These are phyloP conservation scores for Cyrtonyx montezumae DNA, from an alignment of 2,113 vertebrate species.

Conservation along the genomic window DNA sequence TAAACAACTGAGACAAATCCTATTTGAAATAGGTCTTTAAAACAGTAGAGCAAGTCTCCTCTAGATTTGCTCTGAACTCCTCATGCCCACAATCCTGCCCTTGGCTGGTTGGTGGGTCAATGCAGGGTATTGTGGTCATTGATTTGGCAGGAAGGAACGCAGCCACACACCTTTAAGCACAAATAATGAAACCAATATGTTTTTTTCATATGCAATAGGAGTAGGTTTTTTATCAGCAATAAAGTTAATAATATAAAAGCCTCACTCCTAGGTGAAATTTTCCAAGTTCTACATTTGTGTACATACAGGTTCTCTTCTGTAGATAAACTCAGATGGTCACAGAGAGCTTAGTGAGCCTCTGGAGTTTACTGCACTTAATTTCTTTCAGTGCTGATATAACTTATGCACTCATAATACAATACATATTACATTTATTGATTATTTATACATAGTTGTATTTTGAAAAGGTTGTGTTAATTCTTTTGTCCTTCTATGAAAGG, in stretches of 20 bases:
- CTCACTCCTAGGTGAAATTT: background rate
- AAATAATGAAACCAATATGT: background rate
- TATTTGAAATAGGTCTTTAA: background rate
- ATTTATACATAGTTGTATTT: background rate
- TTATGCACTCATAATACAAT: background rate
- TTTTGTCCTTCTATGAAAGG: background rate
- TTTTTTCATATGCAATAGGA: background rate
- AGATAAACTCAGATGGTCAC: background rate
- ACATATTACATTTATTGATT: background rate
- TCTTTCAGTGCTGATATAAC: background rate
- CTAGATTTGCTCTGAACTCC: background rate
- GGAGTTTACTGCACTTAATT: background rate
- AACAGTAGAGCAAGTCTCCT: background rate
- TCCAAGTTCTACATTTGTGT: background rate
- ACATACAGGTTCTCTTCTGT: rapidly evolving
- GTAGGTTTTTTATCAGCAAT: background rate
- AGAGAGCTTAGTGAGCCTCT: background rate
- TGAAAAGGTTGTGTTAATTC: background rate
- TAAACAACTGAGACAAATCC: background rate
- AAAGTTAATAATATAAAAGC: background rate
- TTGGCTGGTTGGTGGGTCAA: background rate
- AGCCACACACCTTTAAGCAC: rapidly evolving
- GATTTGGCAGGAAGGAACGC: background rate
- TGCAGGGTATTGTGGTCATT: background rate
- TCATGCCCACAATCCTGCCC: background rate